phyloP scores from a whole-genome alignment of 2,797 vertebrate species.

The Spinus olivaceus region DNA sequence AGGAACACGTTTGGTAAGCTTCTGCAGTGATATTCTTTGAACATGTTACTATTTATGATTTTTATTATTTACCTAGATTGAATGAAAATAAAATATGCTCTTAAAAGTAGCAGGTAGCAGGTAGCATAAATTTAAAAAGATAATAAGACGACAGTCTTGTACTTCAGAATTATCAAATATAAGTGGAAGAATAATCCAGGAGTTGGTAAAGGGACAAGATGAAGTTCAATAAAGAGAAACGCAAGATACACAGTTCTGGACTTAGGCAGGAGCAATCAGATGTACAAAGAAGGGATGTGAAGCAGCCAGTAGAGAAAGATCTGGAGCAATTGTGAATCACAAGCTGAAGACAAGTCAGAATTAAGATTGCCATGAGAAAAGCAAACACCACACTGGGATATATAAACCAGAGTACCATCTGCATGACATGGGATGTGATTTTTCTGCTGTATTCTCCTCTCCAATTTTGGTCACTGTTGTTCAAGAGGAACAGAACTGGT shows the following conservation, averaged over 20 bases:
- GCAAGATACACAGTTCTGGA: neutral
- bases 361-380: neutral
- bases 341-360: constrained; percentile 19
- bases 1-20: neutral
- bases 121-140: neutral
- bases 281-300: neutral
- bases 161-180: neutral
- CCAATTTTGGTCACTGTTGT: constrained; percentile 11
- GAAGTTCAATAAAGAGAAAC: neutral
- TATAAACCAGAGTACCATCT: neutral
- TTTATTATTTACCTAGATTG: neutral
- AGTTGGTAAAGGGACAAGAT: neutral
- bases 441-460: neutral
- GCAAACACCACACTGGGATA: neutral
- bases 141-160: neutral
- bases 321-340: neutral
- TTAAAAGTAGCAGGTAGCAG: neutral
- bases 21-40: neutral
- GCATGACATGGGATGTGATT: neutral
- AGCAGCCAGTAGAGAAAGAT: neutral
- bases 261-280: neutral
- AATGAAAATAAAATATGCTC: neutral
- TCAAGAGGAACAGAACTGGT: neutral
- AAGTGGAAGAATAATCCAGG: neutral
- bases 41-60: neutral